Percentiles rank a stretch among this genome's conserved stretches.
Conservation (phyloP, 2,113 vertebrate genomes). For the Trinectes maculatus region DNA sequence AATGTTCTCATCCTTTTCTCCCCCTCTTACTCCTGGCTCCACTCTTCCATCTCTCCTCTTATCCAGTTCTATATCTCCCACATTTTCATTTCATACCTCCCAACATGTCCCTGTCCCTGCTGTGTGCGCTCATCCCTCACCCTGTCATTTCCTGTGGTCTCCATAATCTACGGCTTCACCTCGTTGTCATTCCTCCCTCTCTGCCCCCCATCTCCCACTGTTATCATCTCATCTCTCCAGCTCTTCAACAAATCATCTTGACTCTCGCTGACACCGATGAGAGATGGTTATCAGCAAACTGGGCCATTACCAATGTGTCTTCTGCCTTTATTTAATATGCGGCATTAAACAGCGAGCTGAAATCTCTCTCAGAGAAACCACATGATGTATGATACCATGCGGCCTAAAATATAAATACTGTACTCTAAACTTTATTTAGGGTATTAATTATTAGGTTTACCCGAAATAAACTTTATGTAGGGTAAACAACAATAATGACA, state of each 20-base stretch:
- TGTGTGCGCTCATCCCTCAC: constrained; percentile 37
- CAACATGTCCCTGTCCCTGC: constrained; percentile 1
- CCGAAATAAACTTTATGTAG: no score
- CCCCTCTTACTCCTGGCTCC: background rate
- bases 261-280: background rate
- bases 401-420: no score
- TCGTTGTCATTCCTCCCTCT: constrained; percentile 11
- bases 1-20: constrained; percentile 12
- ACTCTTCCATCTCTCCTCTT: constrained; percentile 5
- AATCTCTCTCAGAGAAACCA: no score
- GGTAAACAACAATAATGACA: no score
- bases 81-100: constrained; percentile 32
- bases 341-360: background rate
- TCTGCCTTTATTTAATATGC: background rate
- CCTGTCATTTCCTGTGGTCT: constrained; percentile 52
- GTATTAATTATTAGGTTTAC: no score
- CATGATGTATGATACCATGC: background rate
- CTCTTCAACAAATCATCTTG: constrained; percentile 32
- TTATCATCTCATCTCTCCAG: constrained; percentile 11
- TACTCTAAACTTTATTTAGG: no score
- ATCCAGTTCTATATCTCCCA: constrained; percentile 14
- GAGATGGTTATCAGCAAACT: constrained; percentile 19
- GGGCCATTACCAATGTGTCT: constrained; percentile 9
- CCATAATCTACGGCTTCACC: constrained; percentile 41
- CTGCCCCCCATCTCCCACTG: constrained; percentile 16